Conservation (phyloP, 2,113 vertebrate species). For the Saccopteryx bilineata region DNA sequence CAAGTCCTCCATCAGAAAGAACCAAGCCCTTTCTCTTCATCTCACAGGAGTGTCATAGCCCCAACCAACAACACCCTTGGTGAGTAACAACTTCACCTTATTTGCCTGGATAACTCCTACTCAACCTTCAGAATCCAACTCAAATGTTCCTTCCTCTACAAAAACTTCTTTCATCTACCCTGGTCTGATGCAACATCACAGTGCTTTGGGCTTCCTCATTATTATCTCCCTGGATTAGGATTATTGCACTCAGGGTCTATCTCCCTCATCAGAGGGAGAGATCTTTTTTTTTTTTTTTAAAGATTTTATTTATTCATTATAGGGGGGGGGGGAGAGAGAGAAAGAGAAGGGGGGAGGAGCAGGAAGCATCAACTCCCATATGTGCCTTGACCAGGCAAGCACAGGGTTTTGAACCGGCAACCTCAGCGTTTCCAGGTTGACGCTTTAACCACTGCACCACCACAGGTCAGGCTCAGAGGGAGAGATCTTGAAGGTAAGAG, state of each 20-base stretch:
- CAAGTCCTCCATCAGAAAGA: neutral
- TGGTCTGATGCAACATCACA: neutral
- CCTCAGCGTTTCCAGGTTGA: too few species aligned
- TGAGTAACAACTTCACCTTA: neutral
- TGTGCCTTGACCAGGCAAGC: too few species aligned
- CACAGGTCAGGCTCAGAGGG: too few species aligned
- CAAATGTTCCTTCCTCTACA: constrained; percentile 42
- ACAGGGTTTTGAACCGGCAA: too few species aligned
- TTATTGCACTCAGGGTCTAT: neutral
- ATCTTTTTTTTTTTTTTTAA: too few species aligned
- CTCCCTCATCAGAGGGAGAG: neutral
- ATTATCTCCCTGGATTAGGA: neutral
- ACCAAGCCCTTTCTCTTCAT: neutral
- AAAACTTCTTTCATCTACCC: neutral
- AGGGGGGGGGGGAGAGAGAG: too few species aligned
- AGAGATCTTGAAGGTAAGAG: neutral
- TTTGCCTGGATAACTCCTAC: constrained; percentile 34
- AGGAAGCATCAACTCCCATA: too few species aligned
- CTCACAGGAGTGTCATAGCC: neutral
- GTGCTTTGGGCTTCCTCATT: neutral
- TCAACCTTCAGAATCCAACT: constrained; percentile 56
- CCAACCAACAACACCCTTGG: neutral
- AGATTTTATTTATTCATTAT: too few species aligned
- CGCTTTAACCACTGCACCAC: too few species aligned
- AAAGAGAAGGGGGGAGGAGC: too few species aligned